phyloP scores from a whole-genome alignment of 2,113 vertebrate genomes.

The Dasyurus viverrinus region DNA sequence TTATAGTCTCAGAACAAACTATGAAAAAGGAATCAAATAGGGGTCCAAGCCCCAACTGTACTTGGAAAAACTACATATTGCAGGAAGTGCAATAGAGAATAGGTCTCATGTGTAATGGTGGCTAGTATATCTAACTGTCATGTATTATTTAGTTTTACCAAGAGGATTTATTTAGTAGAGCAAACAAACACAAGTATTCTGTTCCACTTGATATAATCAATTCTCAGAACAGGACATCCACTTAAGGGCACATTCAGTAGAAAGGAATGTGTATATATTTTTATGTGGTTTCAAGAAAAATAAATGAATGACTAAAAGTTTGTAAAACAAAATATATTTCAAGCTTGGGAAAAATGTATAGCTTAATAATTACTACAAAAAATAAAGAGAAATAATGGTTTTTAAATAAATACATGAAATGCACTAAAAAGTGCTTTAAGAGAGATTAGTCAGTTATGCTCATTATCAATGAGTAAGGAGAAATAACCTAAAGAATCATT shows the following conservation, averaged over 20 bases:
- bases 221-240: neutral
- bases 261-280: neutral
- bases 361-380: neutral
- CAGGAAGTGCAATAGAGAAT: neutral
- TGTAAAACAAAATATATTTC: neutral
- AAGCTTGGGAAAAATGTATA: neutral
- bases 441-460: neutral
- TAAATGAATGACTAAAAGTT: neutral
- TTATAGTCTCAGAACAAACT: neutral
- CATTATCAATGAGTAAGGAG: neutral
- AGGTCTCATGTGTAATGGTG: neutral
- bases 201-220: neutral
- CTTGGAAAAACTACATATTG: neutral
- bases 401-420: neutral
- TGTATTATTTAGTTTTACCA: neutral
- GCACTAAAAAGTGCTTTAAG: neutral
- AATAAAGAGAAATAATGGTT: neutral
- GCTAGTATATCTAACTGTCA: neutral
- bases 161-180: neutral
- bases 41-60: neutral
- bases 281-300: neutral
- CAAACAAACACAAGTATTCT: constrained; percentile 9
- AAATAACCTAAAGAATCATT: neutral
- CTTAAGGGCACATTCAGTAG: neutral
- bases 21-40: neutral